phyloP scores from a whole-genome alignment of 2,888 invertebrate species.

The Pterostichus madidus region DNA sequence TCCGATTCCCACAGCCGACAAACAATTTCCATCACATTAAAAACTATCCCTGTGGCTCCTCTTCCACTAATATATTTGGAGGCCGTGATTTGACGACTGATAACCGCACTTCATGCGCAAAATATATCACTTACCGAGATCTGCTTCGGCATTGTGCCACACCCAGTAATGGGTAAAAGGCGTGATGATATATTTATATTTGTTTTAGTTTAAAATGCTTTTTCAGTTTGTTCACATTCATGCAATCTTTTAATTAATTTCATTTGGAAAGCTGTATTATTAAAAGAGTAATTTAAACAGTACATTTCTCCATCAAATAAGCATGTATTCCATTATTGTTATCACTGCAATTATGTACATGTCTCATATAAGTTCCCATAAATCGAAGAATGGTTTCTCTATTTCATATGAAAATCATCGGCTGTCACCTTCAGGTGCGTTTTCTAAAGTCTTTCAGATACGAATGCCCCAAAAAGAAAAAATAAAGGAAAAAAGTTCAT shows the following conservation, averaged over 20 bases:
- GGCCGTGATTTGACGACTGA: too few relatives aligned
- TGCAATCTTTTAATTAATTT: constrained; percentile 3
- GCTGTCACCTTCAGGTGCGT: constrained; percentile 50
- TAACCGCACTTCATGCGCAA: too few relatives aligned
- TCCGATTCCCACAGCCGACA: too few relatives aligned
- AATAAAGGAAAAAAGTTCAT: constrained; percentile 35
- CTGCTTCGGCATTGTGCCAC: too few relatives aligned
- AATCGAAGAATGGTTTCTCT: constrained; percentile 31
- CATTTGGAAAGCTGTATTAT: constrained; percentile 30
- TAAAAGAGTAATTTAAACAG: constrained; percentile 18
- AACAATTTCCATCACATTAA: too few relatives aligned
- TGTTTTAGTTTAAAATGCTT: neutral
- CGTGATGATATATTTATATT: too few relatives aligned
- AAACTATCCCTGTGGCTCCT: too few relatives aligned
- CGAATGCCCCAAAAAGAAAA: constrained; percentile 46
- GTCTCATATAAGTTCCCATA: constrained; percentile 28
- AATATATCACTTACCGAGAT: too few relatives aligned
- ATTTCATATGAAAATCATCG: constrained; percentile 30
- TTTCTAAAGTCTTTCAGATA: constrained; percentile 49
- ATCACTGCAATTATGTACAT: constrained; percentile 37
- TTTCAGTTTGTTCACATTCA: neutral
- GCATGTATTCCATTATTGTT: constrained; percentile 38
- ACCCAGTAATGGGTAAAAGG: too few relatives aligned
- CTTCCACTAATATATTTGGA: too few relatives aligned
- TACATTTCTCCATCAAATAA: constrained; percentile 22